These are phyloP conservation scores for Athripsodes cinereus DNA, from an alignment of 2,888 invertebrate genomes.

Conservation along the genomic window DNA sequence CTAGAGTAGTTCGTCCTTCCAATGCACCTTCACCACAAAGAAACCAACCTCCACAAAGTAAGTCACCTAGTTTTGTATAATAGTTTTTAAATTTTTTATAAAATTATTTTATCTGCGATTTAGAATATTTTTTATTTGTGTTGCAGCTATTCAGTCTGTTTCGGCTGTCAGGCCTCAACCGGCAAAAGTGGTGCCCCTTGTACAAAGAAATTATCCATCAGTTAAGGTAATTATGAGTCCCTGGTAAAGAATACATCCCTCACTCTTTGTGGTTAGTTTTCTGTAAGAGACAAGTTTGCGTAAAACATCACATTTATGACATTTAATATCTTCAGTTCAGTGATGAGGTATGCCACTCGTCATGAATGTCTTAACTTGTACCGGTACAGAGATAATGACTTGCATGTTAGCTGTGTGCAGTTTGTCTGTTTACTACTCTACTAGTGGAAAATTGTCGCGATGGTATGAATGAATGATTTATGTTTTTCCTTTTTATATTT, in stretches of 20 bases:
- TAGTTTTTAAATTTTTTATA: background rate
- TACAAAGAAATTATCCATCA: conserved; percentile 47
- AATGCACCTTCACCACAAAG: conserved; percentile 23
- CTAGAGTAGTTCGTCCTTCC: conserved; percentile 22
- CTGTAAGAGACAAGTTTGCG: too few relatives aligned
- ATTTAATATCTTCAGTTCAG: too few relatives aligned
- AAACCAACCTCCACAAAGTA: conserved; percentile 24
- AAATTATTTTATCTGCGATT: background rate
- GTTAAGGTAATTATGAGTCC: conserved; percentile 44
- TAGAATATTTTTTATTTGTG: background rate
- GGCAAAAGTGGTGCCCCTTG: conserved; percentile 42
- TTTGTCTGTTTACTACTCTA: too few relatives aligned
- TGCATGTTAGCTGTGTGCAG: too few relatives aligned
- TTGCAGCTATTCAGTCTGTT: conserved; percentile 21
- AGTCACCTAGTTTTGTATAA: background rate
- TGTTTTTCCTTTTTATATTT: background rate
- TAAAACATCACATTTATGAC: too few relatives aligned
- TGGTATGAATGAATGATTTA: background rate
- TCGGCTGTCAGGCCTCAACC: conserved; percentile 29
- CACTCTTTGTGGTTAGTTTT: too few relatives aligned
- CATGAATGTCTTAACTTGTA: too few relatives aligned
- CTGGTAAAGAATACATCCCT: too few relatives aligned
- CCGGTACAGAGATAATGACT: too few relatives aligned
- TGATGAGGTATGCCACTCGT: too few relatives aligned
- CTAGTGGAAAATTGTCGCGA: too few relatives aligned